A percentile compares a stretch with the other conserved stretches of the same genome.
Evolutionary conservation across 2,113 vertebrate species (phyloP).

Genomic region (Sigmodon hispidus): DNA sequence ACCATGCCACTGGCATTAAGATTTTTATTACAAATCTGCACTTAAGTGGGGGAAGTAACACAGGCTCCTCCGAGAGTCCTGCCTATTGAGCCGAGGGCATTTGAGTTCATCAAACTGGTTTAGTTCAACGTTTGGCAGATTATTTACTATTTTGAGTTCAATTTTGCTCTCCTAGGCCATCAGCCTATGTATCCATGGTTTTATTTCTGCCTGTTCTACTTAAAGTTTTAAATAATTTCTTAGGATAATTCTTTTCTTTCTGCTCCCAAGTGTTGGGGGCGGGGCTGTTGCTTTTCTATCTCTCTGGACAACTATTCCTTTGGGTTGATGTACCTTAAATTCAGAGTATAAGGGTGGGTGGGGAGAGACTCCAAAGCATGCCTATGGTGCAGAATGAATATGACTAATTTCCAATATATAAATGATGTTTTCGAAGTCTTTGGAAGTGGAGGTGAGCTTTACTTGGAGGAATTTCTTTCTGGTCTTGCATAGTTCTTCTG

Average conservation of each 20-base stretch:
- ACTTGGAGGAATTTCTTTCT: neutral
- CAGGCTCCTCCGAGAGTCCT: constrained; percentile 81
- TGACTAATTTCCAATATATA: neutral
- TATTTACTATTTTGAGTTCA: constrained; percentile 43
- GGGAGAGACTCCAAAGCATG: neutral
- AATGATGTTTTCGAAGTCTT: neutral
- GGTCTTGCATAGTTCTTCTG: neutral
- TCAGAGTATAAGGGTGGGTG: constrained; percentile 26
- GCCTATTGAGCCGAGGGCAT: constrained; percentile 82
- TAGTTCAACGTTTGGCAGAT: constrained; percentile 68
- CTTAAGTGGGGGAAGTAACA: constrained; percentile 83
- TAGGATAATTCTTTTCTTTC: constrained; percentile 69
- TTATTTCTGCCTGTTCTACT: constrained; percentile 28
- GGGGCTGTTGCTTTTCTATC: constrained; percentile 74
- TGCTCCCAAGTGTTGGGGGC: constrained; percentile 80
- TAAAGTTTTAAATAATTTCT: constrained; percentile 59
- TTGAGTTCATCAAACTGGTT: constrained; percentile 81
- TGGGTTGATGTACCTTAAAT: constrained; percentile 54
- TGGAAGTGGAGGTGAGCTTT: neutral
- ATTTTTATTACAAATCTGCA: constrained; percentile 81
- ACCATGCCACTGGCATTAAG: constrained; percentile 49
- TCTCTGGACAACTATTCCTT: constrained; percentile 62
- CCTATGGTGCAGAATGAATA: neutral
- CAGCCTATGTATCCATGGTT: neutral
- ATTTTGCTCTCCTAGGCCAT: constrained; percentile 44